Conservation (phyloP, 2,113 vertebrate genomes). For the Salvelinus namaycush region DNA sequence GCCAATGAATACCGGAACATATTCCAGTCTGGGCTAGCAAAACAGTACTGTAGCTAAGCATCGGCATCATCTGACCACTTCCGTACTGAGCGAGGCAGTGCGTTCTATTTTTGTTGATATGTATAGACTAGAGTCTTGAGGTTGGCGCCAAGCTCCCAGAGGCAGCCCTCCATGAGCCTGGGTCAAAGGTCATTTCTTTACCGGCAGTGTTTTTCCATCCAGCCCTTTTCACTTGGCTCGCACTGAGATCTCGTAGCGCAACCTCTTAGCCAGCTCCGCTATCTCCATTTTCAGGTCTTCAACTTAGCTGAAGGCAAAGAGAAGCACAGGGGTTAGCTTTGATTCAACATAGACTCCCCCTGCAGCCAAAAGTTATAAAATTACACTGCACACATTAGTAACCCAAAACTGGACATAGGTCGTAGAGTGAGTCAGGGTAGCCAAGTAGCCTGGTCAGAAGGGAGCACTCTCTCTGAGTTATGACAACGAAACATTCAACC, state of each 20-base stretch:
- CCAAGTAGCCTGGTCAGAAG: not conserved
- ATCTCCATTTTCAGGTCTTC: constrained; percentile 90
- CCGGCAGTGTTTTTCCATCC: constrained; percentile 85
- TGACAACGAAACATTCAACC: not conserved
- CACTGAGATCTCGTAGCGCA: constrained; percentile 84
- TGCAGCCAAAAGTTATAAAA: not conserved
- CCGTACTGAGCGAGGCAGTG: too few species aligned
- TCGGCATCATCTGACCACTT: too few species aligned
- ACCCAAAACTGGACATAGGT: not conserved
- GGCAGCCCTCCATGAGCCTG: not conserved
- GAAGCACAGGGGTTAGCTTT: constrained; percentile 20
- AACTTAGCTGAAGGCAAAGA: constrained; percentile 80
- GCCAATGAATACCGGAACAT: too few species aligned
- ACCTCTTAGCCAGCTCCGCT: constrained; percentile 73
- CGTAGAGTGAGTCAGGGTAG: not conserved
- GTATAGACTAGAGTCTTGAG: constrained; percentile 74
- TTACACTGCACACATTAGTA: not conserved
- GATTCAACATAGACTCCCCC: too few species aligned
- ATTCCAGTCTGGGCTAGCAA: too few species aligned
- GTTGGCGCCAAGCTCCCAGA: constrained; percentile 66
- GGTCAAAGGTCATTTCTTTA: constrained; percentile 52
- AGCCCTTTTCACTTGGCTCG: constrained; percentile 74
- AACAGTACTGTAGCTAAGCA: too few species aligned
- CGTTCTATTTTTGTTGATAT: too few species aligned
- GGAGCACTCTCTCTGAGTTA: not conserved